A percentile compares a stretch with the other conserved stretches of the same genome.
phyloP scores from a whole-genome alignment of 2,888 invertebrate species.

The Teinopalpus imperialis region DNA sequence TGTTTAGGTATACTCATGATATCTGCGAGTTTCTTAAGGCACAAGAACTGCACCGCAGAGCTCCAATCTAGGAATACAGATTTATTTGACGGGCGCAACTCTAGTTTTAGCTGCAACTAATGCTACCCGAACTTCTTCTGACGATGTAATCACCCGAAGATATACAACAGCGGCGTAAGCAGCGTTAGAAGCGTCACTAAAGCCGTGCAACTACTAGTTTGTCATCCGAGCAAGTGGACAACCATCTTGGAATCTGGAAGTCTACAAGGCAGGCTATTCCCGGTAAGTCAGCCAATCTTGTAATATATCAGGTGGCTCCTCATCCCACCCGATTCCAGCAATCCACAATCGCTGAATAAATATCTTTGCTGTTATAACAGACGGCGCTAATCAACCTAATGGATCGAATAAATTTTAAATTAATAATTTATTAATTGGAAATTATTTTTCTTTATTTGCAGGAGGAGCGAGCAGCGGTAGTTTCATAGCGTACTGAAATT shows the following conservation, averaged over 20 bases:
- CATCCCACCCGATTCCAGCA: constrained; percentile 33
- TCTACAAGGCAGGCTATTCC: constrained; percentile 4
- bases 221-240: neutral
- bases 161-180: too few species aligned
- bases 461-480: constrained; percentile 22
- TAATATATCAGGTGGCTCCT: constrained; percentile 8
- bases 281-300: constrained; percentile 24
- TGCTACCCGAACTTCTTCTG: too few species aligned
- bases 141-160: constrained; percentile 3
- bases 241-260: neutral
- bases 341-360: constrained; percentile 36
- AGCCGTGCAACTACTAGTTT: neutral
- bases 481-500: constrained; percentile 28
- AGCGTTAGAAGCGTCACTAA: too few species aligned
- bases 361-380: constrained; percentile 36
- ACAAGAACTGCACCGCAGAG: too few species aligned
- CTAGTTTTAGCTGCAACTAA: too few species aligned
- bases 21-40: constrained; percentile 18
- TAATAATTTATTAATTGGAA: too few species aligned
- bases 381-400: constrained; percentile 40
- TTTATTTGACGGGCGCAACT: constrained; percentile 15
- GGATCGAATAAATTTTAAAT: constrained; percentile 40
- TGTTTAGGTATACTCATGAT: constrained; percentile 4
- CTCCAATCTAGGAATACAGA: too few species aligned
- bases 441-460: constrained; percentile 40